Evolutionary conservation across 2,797 vertebrate genomes (phyloP).

Genomic region (Paguma larvata): DNA sequence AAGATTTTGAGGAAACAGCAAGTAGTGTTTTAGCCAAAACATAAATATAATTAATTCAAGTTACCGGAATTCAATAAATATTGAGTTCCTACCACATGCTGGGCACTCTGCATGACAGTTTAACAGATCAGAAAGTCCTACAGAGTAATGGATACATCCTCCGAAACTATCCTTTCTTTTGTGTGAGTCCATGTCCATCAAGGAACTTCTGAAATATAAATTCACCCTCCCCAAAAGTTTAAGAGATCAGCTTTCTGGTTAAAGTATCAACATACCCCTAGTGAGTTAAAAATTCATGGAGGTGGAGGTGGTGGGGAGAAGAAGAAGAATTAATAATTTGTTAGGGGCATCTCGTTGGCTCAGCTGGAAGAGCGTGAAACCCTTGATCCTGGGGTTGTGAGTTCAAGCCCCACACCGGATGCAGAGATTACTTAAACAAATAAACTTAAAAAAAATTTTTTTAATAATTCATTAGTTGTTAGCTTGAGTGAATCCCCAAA

Average conservation of each 20-base stretch:
- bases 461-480: background rate
- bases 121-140: background rate
- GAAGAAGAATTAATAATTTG: too few relatives aligned
- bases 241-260: background rate
- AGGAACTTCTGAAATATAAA: conserved; percentile 41
- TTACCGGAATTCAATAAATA: background rate
- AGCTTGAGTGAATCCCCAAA: background rate
- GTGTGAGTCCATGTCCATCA: background rate
- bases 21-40: conserved; percentile 38
- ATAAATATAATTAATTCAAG: conserved; percentile 20
- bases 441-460: too few relatives aligned
- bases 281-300: background rate
- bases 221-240: background rate
- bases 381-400: too few relatives aligned
- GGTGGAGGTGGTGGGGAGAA: too few relatives aligned
- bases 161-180: background rate
- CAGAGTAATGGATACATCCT: background rate
- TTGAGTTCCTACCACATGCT: background rate
- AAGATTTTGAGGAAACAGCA: background rate
- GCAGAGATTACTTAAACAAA: too few relatives aligned
- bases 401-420: too few relatives aligned
- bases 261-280: background rate
- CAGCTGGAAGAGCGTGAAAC: too few relatives aligned
- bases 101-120: background rate
- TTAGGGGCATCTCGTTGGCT: too few relatives aligned